A percentile compares a stretch with the other conserved stretches of the same genome.
Conservation (phyloP, 2,113 vertebrate genomes). For the Peromyscus leucopus region DNA sequence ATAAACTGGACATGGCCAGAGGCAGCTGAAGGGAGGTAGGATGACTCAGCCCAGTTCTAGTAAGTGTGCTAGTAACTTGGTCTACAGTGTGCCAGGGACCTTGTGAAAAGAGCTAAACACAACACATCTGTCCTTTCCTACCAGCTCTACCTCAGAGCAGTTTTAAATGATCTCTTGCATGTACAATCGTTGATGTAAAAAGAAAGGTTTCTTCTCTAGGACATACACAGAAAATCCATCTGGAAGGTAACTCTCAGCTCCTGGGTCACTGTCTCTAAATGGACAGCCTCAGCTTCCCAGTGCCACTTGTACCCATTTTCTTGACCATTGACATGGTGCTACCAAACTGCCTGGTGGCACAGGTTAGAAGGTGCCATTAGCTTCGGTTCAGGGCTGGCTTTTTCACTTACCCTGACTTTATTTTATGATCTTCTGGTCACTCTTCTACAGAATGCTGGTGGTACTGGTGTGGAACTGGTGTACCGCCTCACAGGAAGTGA, state of each 20-base stretch:
- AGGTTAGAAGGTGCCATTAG: not conserved
- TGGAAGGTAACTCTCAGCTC: not conserved
- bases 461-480: not conserved
- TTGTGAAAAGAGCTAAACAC: too few species aligned
- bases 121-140: not conserved
- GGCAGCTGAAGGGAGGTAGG: not conserved
- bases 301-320: not conserved
- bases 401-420: not conserved
- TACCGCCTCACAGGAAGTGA: not conserved
- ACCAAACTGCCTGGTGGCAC: not conserved
- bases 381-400: not conserved
- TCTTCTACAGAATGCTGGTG: not conserved
- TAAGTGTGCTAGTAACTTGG: not conserved
- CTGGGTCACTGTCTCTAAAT: not conserved
- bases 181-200: not conserved
- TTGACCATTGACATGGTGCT: not conserved
- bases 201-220: not conserved
- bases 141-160: not conserved
- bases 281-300: not conserved
- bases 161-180: slow-evolving; percentile 2
- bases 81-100: not conserved
- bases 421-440: not conserved
- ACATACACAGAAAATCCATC: slow-evolving; percentile 7
- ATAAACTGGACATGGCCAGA: not conserved
- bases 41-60: not conserved